Percentiles rank a stretch among this genome's conserved stretches.
Evolutionary conservation across 2,888 invertebrate species (phyloP).

Genomic region (Alloscopus bannaensis): DNA sequence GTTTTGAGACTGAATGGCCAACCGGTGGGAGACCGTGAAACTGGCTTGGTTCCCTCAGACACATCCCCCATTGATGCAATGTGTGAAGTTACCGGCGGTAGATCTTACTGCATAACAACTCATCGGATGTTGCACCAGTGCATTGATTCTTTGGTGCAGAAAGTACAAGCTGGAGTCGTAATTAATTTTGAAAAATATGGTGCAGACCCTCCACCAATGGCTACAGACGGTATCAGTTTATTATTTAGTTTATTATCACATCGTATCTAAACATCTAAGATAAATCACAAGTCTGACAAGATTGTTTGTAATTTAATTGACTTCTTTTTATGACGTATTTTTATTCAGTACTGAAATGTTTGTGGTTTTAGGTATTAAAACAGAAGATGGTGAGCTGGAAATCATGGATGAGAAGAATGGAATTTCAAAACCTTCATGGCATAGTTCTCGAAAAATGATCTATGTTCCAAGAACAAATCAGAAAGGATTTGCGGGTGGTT

Average conservation of each 20-base stretch:
- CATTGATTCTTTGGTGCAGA: conserved; percentile 96
- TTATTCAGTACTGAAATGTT: neutral
- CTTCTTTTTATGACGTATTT: neutral
- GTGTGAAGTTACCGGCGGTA: conserved; percentile 99
- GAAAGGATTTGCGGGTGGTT: conserved; percentile 91
- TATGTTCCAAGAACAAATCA: conserved; percentile 94
- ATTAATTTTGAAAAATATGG: conserved; percentile 98
- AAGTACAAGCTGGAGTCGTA: conserved; percentile 98
- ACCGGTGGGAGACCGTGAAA: conserved; percentile 89
- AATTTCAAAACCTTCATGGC: conserved; percentile 83
- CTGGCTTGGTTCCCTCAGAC: conserved; percentile 93
- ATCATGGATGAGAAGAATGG: conserved; percentile 66
- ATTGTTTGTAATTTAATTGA: neutral
- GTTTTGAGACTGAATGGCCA: conserved; percentile 95
- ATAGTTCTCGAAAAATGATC: conserved; percentile 89
- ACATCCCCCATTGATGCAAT: conserved; percentile 96
- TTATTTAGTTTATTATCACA: neutral
- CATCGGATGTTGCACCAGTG: conserved; percentile 97
- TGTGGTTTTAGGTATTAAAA: conserved; percentile 46
- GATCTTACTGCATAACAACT: conserved; percentile 96
- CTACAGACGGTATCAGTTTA: conserved; percentile 60
- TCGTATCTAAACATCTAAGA: neutral
- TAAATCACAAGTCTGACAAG: neutral
- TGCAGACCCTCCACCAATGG: conserved; percentile 85
- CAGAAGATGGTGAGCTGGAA: conserved; percentile 65